phyloP scores from a whole-genome alignment of 2,113 vertebrate species.

The Thamnophis sirtalis region DNA sequence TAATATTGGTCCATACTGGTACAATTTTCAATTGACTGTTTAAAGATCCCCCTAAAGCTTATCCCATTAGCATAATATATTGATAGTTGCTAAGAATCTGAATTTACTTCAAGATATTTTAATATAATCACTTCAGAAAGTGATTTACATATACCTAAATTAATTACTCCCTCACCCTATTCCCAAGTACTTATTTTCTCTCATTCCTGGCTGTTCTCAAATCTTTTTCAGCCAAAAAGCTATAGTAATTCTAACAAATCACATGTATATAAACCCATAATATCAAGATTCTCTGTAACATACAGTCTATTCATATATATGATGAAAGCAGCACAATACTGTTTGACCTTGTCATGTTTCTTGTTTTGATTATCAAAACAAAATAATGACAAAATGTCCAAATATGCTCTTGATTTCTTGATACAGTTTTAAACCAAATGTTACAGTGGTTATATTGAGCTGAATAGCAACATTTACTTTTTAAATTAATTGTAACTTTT shows the following conservation, averaged over 20 bases:
- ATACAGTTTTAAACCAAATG: neutral
- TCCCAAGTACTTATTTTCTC: neutral
- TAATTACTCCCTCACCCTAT: neutral
- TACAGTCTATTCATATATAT: neutral
- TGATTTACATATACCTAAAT: neutral
- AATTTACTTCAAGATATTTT: neutral
- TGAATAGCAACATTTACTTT: neutral
- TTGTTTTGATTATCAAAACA: neutral
- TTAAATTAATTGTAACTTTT: constrained; percentile 46
- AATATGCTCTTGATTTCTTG: neutral
- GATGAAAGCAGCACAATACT: neutral
- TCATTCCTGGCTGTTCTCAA: neutral
- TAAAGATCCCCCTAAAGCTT: neutral
- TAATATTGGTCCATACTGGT: neutral
- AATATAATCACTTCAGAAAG: neutral
- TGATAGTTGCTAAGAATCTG: neutral
- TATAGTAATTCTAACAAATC: neutral
- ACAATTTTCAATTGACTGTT: neutral
- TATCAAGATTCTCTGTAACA: neutral
- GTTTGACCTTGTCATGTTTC: neutral
- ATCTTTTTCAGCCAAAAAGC: neutral
- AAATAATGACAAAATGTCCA: neutral
- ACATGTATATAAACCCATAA: neutral
- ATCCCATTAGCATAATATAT: neutral
- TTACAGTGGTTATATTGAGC: neutral